These are phyloP conservation scores for Phrynocephalus versicolor DNA, from an alignment of 2,113 vertebrate genomes.

Conservation along the genomic window DNA sequence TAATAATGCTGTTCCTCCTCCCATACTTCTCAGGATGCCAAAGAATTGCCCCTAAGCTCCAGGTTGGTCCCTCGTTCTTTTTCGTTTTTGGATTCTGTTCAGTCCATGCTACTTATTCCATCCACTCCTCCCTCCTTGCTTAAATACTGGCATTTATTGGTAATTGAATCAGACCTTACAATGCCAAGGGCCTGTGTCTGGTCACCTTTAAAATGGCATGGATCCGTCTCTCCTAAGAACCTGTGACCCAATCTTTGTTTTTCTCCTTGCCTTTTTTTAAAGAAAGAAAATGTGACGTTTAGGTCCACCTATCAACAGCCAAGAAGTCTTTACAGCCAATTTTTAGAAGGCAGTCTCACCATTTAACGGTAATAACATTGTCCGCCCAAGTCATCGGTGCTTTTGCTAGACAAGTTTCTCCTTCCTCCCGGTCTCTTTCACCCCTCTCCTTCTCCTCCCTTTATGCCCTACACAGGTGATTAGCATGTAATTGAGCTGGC, in stretches of 20 bases:
- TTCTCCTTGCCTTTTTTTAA: slow-evolving; percentile 31
- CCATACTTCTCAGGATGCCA: too few relatives aligned
- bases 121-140: neutral
- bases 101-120: neutral
- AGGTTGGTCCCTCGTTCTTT: neutral
- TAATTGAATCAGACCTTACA: slow-evolving; percentile 55
- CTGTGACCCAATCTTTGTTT: slow-evolving; percentile 37
- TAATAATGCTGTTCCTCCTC: neutral
- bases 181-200: slow-evolving; percentile 72
- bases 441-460: slow-evolving; percentile 45
- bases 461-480: slow-evolving; percentile 76
- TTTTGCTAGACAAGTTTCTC: slow-evolving; percentile 25
- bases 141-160: slow-evolving; percentile 46
- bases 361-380: slow-evolving; percentile 33
- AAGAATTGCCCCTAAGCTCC: too few relatives aligned
- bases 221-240: slow-evolving; percentile 40
- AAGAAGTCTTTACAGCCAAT: slow-evolving; percentile 62
- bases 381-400: slow-evolving; percentile 10
- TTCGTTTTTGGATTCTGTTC: neutral
- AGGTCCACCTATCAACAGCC: slow-evolving; percentile 49
- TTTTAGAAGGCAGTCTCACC: slow-evolving; percentile 46
- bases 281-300: slow-evolving; percentile 42
- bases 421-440: neutral
- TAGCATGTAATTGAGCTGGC: slow-evolving; percentile 77
- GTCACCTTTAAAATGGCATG: slow-evolving; percentile 71